Evolutionary conservation across 2,888 invertebrate genomes (phyloP).

Genomic region (Ichneumon xanthorius): DNA sequence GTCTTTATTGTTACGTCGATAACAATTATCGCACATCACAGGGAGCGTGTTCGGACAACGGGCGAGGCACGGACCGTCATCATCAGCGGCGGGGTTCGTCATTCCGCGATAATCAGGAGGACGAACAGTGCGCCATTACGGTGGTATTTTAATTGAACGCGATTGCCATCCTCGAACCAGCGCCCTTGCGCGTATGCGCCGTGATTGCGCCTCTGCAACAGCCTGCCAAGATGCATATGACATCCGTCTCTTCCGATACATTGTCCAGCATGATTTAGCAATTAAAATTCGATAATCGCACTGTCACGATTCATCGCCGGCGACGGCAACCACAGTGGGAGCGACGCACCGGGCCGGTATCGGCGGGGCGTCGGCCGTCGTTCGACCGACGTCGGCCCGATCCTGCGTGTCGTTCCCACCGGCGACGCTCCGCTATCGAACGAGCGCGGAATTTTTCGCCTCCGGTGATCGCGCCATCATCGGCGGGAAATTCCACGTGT

Average conservation of each 20-base stretch:
- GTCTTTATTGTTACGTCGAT: slow-evolving; percentile 66
- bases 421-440: too few relatives aligned
- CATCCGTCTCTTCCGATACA: not conserved
- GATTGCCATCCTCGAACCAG: slow-evolving; percentile 26
- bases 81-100: slow-evolving; percentile 21
- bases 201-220: not conserved
- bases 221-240: slow-evolving; percentile 38
- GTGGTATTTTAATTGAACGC: slow-evolving; percentile 51
- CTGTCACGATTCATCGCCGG: not conserved
- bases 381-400: too few relatives aligned
- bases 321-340: not conserved
- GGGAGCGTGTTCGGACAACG: slow-evolving; percentile 12
- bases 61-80: slow-evolving; percentile 30
- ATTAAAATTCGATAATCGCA: slow-evolving; percentile 11
- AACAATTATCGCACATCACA: slow-evolving; percentile 55
- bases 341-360: too few relatives aligned
- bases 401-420: too few relatives aligned
- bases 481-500: too few relatives aligned
- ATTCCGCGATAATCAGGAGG: slow-evolving; percentile 55
- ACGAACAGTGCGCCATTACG: slow-evolving; percentile 32
- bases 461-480: too few relatives aligned
- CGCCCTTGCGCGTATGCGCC: not conserved
- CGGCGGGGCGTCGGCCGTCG: too few relatives aligned
- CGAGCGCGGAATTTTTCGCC: too few relatives aligned
- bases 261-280: not conserved